A percentile compares a stretch with the other conserved stretches of the same genome.
Conservation (phyloP, 2,888 invertebrate species). For the Thera britannica region DNA sequence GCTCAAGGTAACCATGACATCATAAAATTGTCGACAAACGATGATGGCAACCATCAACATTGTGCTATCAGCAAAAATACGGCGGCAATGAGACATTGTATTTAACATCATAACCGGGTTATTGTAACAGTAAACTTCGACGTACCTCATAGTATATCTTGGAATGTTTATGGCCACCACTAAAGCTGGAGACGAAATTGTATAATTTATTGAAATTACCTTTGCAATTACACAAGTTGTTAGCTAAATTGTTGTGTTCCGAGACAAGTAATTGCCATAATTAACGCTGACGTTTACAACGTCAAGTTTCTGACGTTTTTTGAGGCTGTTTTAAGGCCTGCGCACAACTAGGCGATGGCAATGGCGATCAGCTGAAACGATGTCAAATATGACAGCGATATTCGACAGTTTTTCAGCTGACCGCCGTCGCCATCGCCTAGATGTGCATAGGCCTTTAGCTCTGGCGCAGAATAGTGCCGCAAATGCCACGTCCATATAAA, state of each 20-base stretch:
- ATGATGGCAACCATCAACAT: not conserved
- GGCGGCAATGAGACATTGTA: slow-evolving; percentile 17
- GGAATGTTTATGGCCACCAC: slow-evolving; percentile 9
- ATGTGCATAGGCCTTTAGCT: too few species aligned
- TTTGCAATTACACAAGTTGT: slow-evolving; percentile 9
- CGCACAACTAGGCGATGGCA: too few species aligned
- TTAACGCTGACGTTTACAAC: slow-evolving; percentile 24
- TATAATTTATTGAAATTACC: slow-evolving; percentile 20
- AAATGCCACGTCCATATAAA: too few species aligned
- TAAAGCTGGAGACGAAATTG: slow-evolving; percentile 17
- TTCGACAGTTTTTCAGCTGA: too few species aligned
- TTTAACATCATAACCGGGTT: slow-evolving; percentile 23
- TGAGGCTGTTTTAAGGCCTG: not conserved
- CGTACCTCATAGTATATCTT: slow-evolving; percentile 11
- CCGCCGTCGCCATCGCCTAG: too few species aligned
- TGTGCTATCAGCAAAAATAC: slow-evolving; percentile 6
- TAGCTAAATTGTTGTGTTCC: slow-evolving; percentile 2
- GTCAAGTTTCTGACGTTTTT: not conserved
- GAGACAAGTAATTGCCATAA: not conserved
- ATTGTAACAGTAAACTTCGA: slow-evolving; percentile 21
- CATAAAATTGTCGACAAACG: not conserved
- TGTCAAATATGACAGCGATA: too few species aligned
- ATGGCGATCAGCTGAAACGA: too few species aligned
- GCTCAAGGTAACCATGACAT: not conserved
- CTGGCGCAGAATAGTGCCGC: too few species aligned